These are phyloP conservation scores for Phalera bucephala DNA, from an alignment of 2,888 invertebrate genomes.

Conservation along the genomic window DNA sequence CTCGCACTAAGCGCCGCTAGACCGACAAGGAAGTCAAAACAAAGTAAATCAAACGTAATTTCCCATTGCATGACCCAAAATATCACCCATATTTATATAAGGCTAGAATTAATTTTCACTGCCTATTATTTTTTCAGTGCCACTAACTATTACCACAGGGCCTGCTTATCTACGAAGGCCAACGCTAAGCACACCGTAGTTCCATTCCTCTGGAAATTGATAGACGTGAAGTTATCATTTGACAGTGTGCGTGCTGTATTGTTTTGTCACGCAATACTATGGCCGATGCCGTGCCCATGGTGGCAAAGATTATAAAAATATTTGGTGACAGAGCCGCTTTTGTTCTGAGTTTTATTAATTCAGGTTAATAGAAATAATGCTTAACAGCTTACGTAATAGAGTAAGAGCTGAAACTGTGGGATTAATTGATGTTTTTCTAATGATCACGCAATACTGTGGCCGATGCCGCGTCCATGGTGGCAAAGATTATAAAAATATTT, in stretches of 20 bases:
- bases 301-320: slow-evolving; percentile 47
- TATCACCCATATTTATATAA: slow-evolving; percentile 24
- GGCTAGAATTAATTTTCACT: slow-evolving; percentile 22
- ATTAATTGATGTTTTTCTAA: no score
- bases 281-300: slow-evolving; percentile 55
- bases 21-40: no score
- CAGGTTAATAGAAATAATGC: no score
- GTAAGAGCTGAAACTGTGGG: no score
- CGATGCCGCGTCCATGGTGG: slow-evolving; percentile 55
- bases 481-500: slow-evolving; percentile 49
- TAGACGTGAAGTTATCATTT: slow-evolving; percentile 81
- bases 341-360: neutral
- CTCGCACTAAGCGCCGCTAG: no score
- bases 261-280: slow-evolving; percentile 69
- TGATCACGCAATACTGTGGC: slow-evolving; percentile 67
- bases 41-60: neutral
- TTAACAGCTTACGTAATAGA: no score
- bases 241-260: slow-evolving; percentile 75
- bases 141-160: slow-evolving; percentile 53
- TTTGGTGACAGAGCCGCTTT: slow-evolving; percentile 3
- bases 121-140: slow-evolving; percentile 47
- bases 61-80: slow-evolving; percentile 24
- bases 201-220: slow-evolving; percentile 77
- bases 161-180: slow-evolving; percentile 62
- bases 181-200: slow-evolving; percentile 49